These are phyloP conservation scores for Isaurus tuberculatus DNA, from an alignment of 92 coral and sea anemone species.

Conservation along the genomic window DNA sequence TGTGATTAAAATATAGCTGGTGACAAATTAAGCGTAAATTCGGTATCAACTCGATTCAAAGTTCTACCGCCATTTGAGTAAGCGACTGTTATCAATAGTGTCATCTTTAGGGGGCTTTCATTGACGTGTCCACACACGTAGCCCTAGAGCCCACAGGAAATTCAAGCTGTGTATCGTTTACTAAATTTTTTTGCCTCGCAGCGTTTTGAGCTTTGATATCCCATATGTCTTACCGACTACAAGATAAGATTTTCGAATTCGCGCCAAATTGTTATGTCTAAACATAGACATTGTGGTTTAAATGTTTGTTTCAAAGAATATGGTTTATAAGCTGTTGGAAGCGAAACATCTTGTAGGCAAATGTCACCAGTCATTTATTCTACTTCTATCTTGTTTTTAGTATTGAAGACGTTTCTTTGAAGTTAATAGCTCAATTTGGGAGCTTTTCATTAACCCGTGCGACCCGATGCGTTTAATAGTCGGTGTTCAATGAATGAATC, in stretches of 20 bases:
- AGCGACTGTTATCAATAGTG: conserved; percentile 1
- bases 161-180: conserved; percentile 18
- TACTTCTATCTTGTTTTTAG: conserved; percentile 3
- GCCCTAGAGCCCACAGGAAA: neutral
- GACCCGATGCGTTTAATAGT: neutral
- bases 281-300: conserved; percentile 14
- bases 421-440: conserved; percentile 7
- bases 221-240: neutral
- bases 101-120: conserved; percentile 15
- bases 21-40: conserved; percentile 19
- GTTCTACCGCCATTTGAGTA: conserved; percentile 35
- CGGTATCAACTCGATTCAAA: neutral
- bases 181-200: conserved; percentile 23
- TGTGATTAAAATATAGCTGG: neutral
- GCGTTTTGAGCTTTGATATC: neutral
- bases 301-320: neutral
- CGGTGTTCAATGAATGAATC: neutral
- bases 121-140: neutral
- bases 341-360: conserved; percentile 22
- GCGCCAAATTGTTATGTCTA: neutral
- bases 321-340: neutral
- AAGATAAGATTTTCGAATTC: neutral
- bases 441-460: conserved; percentile 9
- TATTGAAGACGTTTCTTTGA: conserved; percentile 44
- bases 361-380: conserved; percentile 9